Percentiles rank a stretch among this genome's conserved stretches.
These are phyloP conservation scores for Oryzias curvinotus DNA, from an alignment of 2,113 vertebrate genomes.

Conservation along the genomic window DNA sequence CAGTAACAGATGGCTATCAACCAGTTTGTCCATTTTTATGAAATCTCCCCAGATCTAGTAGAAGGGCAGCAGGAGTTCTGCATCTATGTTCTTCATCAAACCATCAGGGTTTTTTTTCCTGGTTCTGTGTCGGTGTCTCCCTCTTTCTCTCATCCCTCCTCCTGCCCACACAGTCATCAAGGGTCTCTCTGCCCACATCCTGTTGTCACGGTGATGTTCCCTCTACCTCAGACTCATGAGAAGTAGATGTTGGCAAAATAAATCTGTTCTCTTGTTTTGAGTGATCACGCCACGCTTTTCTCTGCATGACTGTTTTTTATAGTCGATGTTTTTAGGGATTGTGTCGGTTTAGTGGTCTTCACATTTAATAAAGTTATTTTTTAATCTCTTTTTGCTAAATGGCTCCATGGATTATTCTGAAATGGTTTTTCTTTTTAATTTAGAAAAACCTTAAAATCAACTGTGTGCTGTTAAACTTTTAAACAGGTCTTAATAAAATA, in stretches of 20 bases:
- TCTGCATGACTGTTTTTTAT: constrained; percentile 22
- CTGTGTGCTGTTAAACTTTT: too few relatives aligned
- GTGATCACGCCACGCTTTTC: constrained; percentile 28
- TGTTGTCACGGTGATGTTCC: constrained; percentile 65
- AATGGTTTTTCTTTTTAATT: not conserved
- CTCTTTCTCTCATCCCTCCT: constrained; percentile 35
- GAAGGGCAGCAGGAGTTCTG: constrained; percentile 1
- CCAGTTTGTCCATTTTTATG: not conserved
- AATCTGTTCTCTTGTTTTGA: constrained; percentile 20
- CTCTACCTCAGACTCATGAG: constrained; percentile 42
- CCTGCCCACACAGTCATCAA: constrained; percentile 53
- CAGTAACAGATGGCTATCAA: not conserved
- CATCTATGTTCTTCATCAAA: constrained; percentile 13
- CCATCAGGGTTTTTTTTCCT: constrained; percentile 36
- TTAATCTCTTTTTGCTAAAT: not conserved
- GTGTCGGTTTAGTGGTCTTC: not conserved
- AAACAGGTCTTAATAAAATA: too few relatives aligned
- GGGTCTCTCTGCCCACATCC: constrained; percentile 62
- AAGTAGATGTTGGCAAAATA: constrained; percentile 40
- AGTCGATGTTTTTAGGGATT: not conserved
- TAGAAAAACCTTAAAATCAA: too few relatives aligned
- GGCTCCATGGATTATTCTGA: not conserved
- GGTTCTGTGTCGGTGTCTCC: constrained; percentile 34
- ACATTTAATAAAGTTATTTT: not conserved
- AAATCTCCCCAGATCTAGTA: not conserved